Evolutionary conservation across 2,888 invertebrate species (phyloP).

Genomic region (Cryptus armator): DNA sequence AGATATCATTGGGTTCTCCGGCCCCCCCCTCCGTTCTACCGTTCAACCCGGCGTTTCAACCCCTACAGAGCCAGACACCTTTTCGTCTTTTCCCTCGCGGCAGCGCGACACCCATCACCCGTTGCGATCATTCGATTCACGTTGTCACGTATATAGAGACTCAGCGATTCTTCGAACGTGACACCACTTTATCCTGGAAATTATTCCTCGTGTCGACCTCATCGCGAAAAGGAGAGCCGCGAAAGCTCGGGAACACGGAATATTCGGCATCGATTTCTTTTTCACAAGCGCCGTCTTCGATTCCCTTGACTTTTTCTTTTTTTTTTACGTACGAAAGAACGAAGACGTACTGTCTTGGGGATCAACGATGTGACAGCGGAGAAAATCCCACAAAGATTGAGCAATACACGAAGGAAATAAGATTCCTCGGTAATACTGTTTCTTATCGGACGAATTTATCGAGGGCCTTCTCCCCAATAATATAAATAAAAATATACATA

Average conservation of each 20-base stretch:
- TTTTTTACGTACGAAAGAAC: neutral
- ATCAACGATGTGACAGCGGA: neutral
- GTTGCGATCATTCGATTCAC: constrained; percentile 30
- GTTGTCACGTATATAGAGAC: constrained; percentile 33
- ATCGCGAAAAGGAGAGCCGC: neutral
- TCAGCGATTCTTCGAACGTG: constrained; percentile 31
- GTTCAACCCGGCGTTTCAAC: constrained; percentile 49
- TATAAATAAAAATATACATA: too few species aligned
- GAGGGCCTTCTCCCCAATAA: neutral
- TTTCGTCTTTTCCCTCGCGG: constrained; percentile 13
- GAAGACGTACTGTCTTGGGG: neutral
- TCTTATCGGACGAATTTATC: neutral
- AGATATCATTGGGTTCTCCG: constrained; percentile 67
- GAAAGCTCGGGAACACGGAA: neutral
- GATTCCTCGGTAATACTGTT: neutral
- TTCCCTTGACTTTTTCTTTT: neutral
- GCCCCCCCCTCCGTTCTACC: constrained; percentile 47
- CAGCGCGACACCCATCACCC: constrained; percentile 1
- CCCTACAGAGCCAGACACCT: constrained; percentile 40
- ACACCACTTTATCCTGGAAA: constrained; percentile 17
- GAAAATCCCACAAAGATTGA: neutral
- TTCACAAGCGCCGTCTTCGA: neutral
- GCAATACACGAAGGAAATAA: neutral
- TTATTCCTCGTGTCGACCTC: neutral
- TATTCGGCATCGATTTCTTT: neutral